Conservation (phyloP, 2,113 vertebrate species). For the Gallinago media region DNA sequence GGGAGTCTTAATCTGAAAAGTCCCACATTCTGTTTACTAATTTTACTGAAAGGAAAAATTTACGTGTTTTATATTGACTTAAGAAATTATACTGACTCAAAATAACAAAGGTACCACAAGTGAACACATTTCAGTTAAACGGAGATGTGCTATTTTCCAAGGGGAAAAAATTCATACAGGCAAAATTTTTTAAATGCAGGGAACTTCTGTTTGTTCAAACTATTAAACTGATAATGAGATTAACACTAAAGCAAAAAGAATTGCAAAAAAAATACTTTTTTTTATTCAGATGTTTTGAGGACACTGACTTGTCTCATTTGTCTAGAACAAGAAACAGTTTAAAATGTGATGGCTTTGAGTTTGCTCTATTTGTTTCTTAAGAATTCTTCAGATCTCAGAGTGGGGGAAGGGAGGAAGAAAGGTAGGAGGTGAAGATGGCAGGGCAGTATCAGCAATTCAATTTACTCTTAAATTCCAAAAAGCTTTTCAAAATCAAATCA, state of each 20-base stretch:
- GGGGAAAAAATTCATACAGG: neutral
- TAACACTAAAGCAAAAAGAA: neutral
- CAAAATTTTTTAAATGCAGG: neutral
- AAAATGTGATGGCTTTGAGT: neutral
- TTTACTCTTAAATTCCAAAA: conserved; percentile 16
- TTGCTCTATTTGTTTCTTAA: neutral
- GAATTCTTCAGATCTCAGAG: neutral
- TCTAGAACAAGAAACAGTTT: neutral
- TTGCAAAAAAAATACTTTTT: neutral
- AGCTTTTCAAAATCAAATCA: conserved; percentile 52
- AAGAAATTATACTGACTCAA: neutral
- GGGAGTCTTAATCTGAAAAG: neutral
- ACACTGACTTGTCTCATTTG: neutral
- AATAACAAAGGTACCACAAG: neutral
- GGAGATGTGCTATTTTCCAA: neutral
- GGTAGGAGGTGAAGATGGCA: neutral
- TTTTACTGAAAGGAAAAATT: neutral
- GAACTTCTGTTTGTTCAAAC: neutral
- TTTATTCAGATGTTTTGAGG: neutral
- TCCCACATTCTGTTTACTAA: neutral
- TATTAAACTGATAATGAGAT: neutral
- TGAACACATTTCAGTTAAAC: neutral
- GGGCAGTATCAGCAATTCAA: neutral
- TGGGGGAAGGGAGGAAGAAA: neutral
- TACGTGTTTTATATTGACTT: neutral